Evolutionary conservation across 1,140 invertebrate species (phyloP).

Genomic region (Whitmania pigra): DNA sequence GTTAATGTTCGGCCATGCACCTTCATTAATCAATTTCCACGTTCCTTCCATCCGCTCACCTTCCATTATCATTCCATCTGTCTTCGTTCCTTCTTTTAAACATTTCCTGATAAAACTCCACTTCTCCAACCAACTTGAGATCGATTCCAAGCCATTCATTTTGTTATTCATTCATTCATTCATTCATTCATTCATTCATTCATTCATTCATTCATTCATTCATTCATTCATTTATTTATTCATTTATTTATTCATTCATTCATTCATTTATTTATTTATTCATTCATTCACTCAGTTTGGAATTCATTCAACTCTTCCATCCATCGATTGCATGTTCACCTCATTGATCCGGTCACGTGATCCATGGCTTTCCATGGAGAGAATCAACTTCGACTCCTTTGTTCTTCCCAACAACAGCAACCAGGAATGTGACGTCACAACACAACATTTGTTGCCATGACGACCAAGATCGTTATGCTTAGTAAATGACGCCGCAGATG

Average conservation of each 20-base stretch:
- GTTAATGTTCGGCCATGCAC: too few relatives aligned
- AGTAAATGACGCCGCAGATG: not conserved
- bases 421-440: not conserved
- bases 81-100: not conserved
- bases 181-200: not conserved
- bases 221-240: constrained; percentile 1
- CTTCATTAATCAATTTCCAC: not conserved
- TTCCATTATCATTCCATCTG: not conserved
- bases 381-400: not conserved
- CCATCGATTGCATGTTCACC: not conserved
- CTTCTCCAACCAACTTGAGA: too few relatives aligned
- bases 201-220: not conserved
- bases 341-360: constrained; percentile 1
- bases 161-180: not conserved
- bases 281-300: not conserved
- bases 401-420: not conserved
- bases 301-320: not conserved
- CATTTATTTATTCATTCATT: constrained; percentile 1
- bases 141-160: not conserved
- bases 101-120: too few relatives aligned
- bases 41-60: not conserved
- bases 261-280: not conserved
- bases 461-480: not conserved
- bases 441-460: not conserved
- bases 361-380: not conserved